Conservation (phyloP, 1,140 invertebrate genomes). For the Ladona fulva region DNA sequence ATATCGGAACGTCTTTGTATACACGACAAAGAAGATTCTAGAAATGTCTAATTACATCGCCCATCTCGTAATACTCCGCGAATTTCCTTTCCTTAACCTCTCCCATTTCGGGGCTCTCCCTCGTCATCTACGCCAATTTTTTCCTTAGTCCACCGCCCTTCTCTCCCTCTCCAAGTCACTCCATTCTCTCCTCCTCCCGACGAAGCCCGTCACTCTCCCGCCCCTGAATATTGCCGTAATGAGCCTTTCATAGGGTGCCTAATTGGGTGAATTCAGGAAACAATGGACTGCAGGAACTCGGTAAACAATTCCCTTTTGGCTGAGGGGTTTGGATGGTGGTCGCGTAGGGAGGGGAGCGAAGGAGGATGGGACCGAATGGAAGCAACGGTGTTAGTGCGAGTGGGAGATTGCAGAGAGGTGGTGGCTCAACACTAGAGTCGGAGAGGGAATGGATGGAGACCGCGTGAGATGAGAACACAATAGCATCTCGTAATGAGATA, state of each 20-base stretch:
- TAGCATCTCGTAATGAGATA: too few species aligned
- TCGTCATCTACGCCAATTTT: background rate
- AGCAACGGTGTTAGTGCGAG: background rate
- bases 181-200: background rate
- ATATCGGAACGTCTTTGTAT: too few species aligned
- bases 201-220: background rate
- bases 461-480: too few species aligned
- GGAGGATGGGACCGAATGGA: background rate
- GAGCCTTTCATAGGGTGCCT: slow-evolving; percentile 2
- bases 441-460: too few species aligned
- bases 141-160: background rate
- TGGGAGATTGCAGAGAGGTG: background rate
- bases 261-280: slow-evolving; percentile 9
- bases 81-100: background rate
- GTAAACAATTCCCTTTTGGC: slow-evolving; percentile 9
- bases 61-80: background rate
- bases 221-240: background rate
- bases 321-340: background rate
- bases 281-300: slow-evolving; percentile 2
- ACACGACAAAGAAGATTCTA: too few species aligned
- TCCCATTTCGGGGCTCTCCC: background rate
- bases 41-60: background rate
- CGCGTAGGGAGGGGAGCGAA: background rate
- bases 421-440: background rate
- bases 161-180: background rate